Evolutionary conservation across 2,797 vertebrate species (phyloP).

Genomic region (Pteronotus mesoamericanus): DNA sequence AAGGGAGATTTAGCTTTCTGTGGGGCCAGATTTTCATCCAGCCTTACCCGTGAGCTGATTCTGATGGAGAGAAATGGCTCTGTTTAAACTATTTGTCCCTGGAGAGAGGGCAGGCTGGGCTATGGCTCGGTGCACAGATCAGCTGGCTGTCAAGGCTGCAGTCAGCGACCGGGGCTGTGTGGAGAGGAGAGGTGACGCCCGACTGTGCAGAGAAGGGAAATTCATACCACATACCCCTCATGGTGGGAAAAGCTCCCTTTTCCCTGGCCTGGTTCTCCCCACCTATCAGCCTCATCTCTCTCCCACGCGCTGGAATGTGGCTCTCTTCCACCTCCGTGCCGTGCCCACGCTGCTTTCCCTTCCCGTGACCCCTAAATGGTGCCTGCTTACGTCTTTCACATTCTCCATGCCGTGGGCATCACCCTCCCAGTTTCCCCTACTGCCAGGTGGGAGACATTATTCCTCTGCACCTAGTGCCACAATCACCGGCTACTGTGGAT

Average conservation of each 20-base stretch:
- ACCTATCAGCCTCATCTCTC: not conserved
- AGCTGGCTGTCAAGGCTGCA: not conserved
- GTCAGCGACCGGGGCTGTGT: not conserved
- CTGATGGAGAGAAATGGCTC: not conserved
- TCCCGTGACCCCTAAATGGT: no score
- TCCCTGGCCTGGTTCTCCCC: not conserved
- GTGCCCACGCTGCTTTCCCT: not conserved
- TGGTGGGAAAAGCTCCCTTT: not conserved
- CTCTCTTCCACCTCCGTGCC: not conserved
- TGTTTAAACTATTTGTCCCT: not conserved
- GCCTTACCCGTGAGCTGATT: not conserved
- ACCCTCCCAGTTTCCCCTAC: not conserved
- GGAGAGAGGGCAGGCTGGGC: not conserved
- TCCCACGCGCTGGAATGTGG: not conserved
- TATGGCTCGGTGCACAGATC: not conserved
- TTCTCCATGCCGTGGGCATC: not conserved
- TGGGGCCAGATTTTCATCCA: not conserved
- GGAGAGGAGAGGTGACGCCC: not conserved
- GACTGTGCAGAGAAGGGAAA: not conserved
- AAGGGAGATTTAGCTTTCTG: constrained; percentile 25
- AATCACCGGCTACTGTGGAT: not conserved
- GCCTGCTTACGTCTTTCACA: not conserved
- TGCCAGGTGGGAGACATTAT: not conserved
- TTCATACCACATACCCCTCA: not conserved
- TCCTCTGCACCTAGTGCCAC: not conserved